Base-by-base conservation (phyloP, 2,888 invertebrate species). In the Carcina quercana region DNA sequence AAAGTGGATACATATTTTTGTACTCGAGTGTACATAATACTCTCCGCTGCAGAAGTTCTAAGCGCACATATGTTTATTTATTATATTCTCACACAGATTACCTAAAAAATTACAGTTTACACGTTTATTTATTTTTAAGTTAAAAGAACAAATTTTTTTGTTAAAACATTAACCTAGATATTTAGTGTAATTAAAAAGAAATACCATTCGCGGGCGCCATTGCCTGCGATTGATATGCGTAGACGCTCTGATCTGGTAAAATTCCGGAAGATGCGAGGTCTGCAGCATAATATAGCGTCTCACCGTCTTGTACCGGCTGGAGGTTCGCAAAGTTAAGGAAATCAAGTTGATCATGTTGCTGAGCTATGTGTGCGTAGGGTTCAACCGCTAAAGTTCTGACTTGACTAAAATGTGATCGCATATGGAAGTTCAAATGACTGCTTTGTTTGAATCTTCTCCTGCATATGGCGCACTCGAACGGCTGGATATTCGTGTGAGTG, bases 401-500 rank as follows among this genome's bases (percentile, higher is more conserved):
- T 15, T 66, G 68, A 0, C 58, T 59, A 1, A 67, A 50, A 42
- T 84, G 84, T 2, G 80, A 79, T 1, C 78, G 62, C 68, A 80
- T 69, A 42, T 85, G 84, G 36, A 82, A 80, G 38, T 83, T 84
- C 32, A 83, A 54, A 45, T 84, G 83, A 40, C 83, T 80, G 35
- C 78, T 79, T 49, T 85, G 84, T 32, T 84, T 84, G 33, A 85
- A 85, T 22, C 75, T 56, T 17, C 74, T 59, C 1, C 67, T 64
- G 33, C 84, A 85, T 0, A 74, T 50, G 0, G 65, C 56, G 41
- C 84, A 85, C 43, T 69, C 71, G 40, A 83, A 85, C 0, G 84
- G 84, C 40, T 83, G 83, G 27, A 83, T 80, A 42, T 82, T 83
- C 0, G 84, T 83, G 41, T 85, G 84, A 0, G 82, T 82, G 1